Conservation (phyloP, 92 coral and sea anemone genomes). For the Phenganax marumi region DNA sequence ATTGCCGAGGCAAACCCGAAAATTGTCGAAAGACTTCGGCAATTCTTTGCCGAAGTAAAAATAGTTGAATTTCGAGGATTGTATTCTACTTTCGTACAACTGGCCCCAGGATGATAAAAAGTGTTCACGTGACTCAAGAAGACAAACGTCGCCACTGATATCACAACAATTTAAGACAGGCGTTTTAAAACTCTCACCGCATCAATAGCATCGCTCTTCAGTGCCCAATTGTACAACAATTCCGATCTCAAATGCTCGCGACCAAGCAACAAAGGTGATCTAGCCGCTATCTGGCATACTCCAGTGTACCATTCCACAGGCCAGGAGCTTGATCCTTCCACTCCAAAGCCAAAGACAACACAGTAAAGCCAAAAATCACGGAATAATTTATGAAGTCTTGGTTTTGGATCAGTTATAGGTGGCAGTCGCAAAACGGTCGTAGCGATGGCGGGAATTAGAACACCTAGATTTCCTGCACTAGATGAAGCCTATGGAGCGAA, state of each 20-base stretch:
- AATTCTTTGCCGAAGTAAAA: too few species aligned
- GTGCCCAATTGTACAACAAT: conserved; percentile 91
- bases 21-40: too few species aligned
- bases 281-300: conserved; percentile 81
- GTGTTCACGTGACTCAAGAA: too few species aligned
- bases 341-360: conserved; percentile 97
- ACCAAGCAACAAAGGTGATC: conserved; percentile 87
- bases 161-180: background rate
- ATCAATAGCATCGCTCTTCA: conserved; percentile 82
- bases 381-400: conserved; percentile 85
- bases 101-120: too few species aligned
- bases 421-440: conserved; percentile 80
- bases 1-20: too few species aligned
- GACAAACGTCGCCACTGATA: background rate
- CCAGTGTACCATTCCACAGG: conserved; percentile 92
- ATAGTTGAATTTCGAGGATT: too few species aligned
- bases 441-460: conserved; percentile 88
- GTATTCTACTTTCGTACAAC: too few species aligned
- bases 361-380: conserved; percentile 97
- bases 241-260: conserved; percentile 89
- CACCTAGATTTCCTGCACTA: conserved; percentile 98
- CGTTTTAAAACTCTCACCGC: conserved; percentile 63
- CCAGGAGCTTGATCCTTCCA: conserved; percentile 86
- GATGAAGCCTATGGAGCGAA: conserved; percentile 72
- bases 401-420: conserved; percentile 87